A percentile compares a stretch with the other conserved stretches of the same genome.
phyloP scores from a whole-genome alignment of 2,113 vertebrate species.

The mouse (Mus musculus) region GRCm39 chr2:106907501-106908000 shows the following conservation, averaged over 20 bases:
- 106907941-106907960: no score
- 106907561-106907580: not conserved
- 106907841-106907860: not conserved
- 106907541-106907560: conserved; percentile 21
- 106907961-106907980: no score
- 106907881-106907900: not conserved
- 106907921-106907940: not conserved
- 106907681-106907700: not conserved
- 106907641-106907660: conserved; percentile 20
- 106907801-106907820: not conserved
- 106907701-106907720: not conserved
- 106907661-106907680: conserved; percentile 9
- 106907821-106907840: not conserved
- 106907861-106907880: not conserved
- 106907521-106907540: not conserved
- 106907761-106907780: not conserved
- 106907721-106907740: not conserved
- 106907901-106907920: not conserved
- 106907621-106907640: conserved; percentile 39
- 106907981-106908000: no score
- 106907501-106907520: not conserved
- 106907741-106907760: not conserved
- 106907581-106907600: conserved; percentile 49
- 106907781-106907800: not conserved
- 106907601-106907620: conserved; percentile 47